Evolutionary conservation across 2,113 vertebrate species (phyloP), one percentile per base, ranked within the genome.

Genomic region (Halcyon senegalensis): DNA sequence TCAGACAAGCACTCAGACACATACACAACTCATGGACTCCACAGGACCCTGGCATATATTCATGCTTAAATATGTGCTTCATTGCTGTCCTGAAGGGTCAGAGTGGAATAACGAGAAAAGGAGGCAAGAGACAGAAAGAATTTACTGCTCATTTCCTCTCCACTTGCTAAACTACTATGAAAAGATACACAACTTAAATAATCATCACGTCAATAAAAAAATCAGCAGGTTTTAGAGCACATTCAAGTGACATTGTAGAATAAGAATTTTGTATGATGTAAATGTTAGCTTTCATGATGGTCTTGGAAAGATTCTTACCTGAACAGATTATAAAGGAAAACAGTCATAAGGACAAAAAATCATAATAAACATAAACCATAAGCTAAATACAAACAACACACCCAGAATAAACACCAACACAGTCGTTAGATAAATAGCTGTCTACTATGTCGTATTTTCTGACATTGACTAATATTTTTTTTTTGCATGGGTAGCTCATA

Each of bases 401-500:
- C 21, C 15, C 72, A 80, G 66, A 88, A 90, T 66, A 86, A 94
- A 85, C 70, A 89, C 18, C 55, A 68, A 17, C 1, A 5, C 84
- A 67, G n/a, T 86, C 1, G 3, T 82, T 76, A 91, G 62, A 85
- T 27, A 93, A 95, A 91, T 82, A 95, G 79, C 7, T 62, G 21
- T 73, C 58, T 76, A 69, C 62, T n/a, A 66, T 55, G n/a, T 73
- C 66, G 93, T 84, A 69, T 73, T 85, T 97, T 93, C 53, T 85
- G 87, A 83, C 48, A 56, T 35, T 78, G 84, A 95, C 69, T 95
- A 91, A 96, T 95, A 58, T 83, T 87, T 89, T 63, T 17, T 69
- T 95, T 94, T 82, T 94, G 87, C 84, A 93, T 80, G 87, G 50
- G 44, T 89, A 90, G 75, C 67, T 94, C 72, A 87, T 33, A 94